Conservation (phyloP, 2,888 invertebrate species). For the Rutpela maculata region DNA sequence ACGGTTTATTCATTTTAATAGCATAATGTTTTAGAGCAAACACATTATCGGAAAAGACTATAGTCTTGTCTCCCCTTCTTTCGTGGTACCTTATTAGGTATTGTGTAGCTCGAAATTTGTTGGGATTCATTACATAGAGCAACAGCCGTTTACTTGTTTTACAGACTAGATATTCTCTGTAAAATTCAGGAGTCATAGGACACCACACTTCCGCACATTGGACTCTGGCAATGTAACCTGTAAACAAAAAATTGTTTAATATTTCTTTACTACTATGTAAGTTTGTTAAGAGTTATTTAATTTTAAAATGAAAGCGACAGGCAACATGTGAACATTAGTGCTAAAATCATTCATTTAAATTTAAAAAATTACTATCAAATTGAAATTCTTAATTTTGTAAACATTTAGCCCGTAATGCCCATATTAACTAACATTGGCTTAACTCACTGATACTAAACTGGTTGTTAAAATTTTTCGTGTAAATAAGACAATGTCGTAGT, state of each 20-base stretch:
- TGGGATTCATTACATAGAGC: slow-evolving; percentile 98
- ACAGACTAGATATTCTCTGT: slow-evolving; percentile 94
- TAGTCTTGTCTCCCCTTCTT: slow-evolving; percentile 97
- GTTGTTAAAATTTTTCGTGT: too few relatives aligned
- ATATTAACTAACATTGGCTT: too few relatives aligned
- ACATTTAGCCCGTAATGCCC: too few relatives aligned
- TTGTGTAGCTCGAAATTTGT: slow-evolving; percentile 97
- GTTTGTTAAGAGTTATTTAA: too few relatives aligned
- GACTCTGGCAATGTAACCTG: slow-evolving; percentile 89
- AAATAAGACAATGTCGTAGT: too few relatives aligned
- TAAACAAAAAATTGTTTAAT: slow-evolving; percentile 26
- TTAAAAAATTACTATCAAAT: too few relatives aligned
- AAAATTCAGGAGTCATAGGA: slow-evolving; percentile 99
- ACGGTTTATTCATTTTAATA: slow-evolving; percentile 97
- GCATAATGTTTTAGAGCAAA: slow-evolving; percentile 99
- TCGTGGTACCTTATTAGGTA: slow-evolving; percentile 95
- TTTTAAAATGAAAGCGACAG: too few relatives aligned
- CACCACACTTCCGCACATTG: slow-evolving; percentile 99
- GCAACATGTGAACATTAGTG: too few relatives aligned
- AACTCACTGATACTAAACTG: too few relatives aligned
- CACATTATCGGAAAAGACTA: slow-evolving; percentile 99
- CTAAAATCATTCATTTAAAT: too few relatives aligned
- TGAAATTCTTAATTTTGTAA: too few relatives aligned
- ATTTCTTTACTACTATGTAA: not conserved
- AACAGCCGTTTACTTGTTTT: slow-evolving; percentile 94